These are phyloP conservation scores for Argyrosomus japonicus DNA, from an alignment of 2,113 vertebrate species.

Conservation along the genomic window DNA sequence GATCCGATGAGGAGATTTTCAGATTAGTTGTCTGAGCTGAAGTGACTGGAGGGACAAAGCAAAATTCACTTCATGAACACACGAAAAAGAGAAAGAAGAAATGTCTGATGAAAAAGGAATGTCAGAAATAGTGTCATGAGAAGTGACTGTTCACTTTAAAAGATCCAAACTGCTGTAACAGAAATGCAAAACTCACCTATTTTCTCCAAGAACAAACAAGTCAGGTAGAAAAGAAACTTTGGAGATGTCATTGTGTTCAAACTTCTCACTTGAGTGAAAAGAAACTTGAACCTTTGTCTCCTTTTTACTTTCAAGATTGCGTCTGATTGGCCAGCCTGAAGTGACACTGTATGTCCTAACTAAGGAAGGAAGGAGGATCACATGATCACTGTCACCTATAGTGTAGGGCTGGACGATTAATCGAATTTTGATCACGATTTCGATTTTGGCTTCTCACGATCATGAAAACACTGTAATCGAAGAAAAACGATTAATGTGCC, in stretches of 20 bases:
- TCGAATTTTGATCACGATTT: too few species aligned
- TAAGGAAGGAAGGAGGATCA: neutral
- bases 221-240: neutral
- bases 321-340: slow-evolving; percentile 10
- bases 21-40: too few species aligned
- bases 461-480: too few species aligned
- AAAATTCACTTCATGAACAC: too few species aligned
- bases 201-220: neutral
- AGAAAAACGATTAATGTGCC: too few species aligned
- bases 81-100: too few species aligned
- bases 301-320: neutral
- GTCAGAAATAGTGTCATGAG: too few species aligned
- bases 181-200: slow-evolving; percentile 21
- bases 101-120: too few species aligned
- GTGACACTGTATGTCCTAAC: neutral
- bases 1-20: too few species aligned
- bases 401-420: too few species aligned
- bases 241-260: slow-evolving; percentile 6
- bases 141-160: neutral
- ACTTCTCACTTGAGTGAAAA: neutral
- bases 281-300: neutral
- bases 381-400: neutral
- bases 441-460: too few species aligned
- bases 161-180: neutral
- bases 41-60: too few species aligned